Base-by-base conservation (phyloP, 2,113 vertebrate genomes). In the Galemys pyrenaicus region DNA sequence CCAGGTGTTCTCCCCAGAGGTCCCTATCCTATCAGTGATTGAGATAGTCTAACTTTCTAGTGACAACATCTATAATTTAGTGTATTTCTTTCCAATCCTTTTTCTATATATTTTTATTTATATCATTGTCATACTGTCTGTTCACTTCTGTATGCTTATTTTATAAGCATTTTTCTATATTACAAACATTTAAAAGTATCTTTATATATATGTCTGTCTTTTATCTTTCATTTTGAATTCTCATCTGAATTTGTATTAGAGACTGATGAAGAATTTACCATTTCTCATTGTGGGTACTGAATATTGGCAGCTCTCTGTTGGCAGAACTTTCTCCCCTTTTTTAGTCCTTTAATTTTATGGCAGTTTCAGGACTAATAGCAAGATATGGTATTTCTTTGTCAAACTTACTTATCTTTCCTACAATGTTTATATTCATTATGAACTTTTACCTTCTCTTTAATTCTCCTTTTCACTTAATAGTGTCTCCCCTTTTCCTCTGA, bases 221-320 rank as follows among this genome's bases (percentile, higher is more conserved):
- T 94, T 87, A 37, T 87, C 71, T 87, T 96, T 95, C 9, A 93
- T 78, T 89, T 93, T 92, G 16, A 82, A 37, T 88, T 58, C 17
- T 77, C 41, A 67, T 77, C 60, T 80, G n/a, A 78, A 39, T 74
- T 88, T 92, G 51, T 95, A 51, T 70, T 87, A 84, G 87, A 92
- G 44, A 10, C 73, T 79, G 41, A 78, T 90, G 60, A 9, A 65
- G 41, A 56, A 8, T 81, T 88, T 80, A 56, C 39, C 70, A 3
- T 92, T 77, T 89, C 17, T 90, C 24, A 82, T 95, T 96, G 54
- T 37, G 84, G 12, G 16, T 75, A 26, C 19, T n/a, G 56, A 83
- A 86, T 78, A 62, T 94, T 84, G 56, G 35, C 37, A 90, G 24
- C 49, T 88, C 44, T 62, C 1, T 77, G 24, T 87, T 95, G 51